Evolutionary conservation across 2,797 vertebrate species (phyloP).

Genomic region (Anguilla megastoma): DNA sequence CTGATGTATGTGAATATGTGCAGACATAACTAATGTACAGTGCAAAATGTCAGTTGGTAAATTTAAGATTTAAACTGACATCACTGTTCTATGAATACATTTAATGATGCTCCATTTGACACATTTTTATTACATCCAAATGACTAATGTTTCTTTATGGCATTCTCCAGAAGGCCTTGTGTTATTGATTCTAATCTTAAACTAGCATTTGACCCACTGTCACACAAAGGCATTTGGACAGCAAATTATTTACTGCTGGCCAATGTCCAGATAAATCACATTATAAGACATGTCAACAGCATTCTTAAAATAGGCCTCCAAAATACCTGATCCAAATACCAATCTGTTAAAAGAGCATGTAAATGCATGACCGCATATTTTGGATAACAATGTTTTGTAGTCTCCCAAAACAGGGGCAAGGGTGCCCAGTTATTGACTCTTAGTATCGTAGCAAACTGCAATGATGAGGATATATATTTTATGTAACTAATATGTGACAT

Average conservation of each 20-base stretch:
- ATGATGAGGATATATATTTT: neutral
- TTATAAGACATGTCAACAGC: slow-evolving; percentile 67
- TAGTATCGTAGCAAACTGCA: neutral
- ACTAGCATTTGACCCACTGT: slow-evolving; percentile 51
- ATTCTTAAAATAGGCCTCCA: slow-evolving; percentile 67
- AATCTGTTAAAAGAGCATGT: slow-evolving; percentile 59
- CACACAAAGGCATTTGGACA: slow-evolving; percentile 66
- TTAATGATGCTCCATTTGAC: neutral
- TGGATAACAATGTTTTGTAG: slow-evolving; percentile 43
- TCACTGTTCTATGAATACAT: neutral
- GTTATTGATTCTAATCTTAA: slow-evolving; percentile 48
- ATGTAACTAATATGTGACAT: neutral
- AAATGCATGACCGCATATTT: slow-evolving; percentile 53
- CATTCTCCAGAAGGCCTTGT: slow-evolving; percentile 22
- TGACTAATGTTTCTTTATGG: slow-evolving; percentile 30
- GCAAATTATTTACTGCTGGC: slow-evolving; percentile 60
- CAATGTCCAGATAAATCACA: slow-evolving; percentile 68
- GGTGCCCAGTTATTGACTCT: neutral
- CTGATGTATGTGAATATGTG: neutral
- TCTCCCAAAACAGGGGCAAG: neutral
- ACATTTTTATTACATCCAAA: slow-evolving; percentile 14
- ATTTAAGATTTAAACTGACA: neutral
- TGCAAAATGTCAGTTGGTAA: neutral
- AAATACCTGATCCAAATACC: slow-evolving; percentile 66
- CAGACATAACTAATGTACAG: neutral